Evolutionary conservation across 2,113 vertebrate species (phyloP).

Genomic region (Scytalopus superciliaris): DNA sequence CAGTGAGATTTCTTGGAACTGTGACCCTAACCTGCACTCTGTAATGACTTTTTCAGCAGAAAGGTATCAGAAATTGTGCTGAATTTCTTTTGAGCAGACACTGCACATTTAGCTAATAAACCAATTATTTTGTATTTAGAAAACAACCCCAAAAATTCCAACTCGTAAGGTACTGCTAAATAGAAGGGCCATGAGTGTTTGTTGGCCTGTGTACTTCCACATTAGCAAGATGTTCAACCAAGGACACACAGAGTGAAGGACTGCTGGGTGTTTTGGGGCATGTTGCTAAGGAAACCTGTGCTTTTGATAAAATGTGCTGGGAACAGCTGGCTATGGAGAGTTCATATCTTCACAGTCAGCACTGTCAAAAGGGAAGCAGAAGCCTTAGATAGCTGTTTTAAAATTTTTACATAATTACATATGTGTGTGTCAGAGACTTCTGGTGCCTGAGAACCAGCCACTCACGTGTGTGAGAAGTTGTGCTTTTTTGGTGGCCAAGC

Average conservation of each 20-base stretch:
- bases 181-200: accelerated
- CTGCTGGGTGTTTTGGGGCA: background rate
- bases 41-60: background rate
- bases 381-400: background rate
- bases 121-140: background rate
- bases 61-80: background rate
- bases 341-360: background rate
- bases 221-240: background rate
- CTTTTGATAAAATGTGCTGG: background rate
- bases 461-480: accelerated
- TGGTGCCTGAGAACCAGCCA: background rate
- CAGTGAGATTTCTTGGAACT: background rate
- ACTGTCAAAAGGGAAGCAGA: background rate
- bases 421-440: background rate
- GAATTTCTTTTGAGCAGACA: background rate
- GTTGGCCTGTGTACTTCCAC: background rate
- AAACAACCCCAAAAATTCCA: background rate
- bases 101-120: background rate
- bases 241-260: background rate
- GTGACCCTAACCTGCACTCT: background rate
- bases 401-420: background rate
- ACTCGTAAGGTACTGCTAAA: background rate
- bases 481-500: background rate
- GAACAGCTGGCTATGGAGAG: background rate
- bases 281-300: background rate